phyloP scores from a whole-genome alignment of 2,113 vertebrate species.

The Ochotona princeps region DNA sequence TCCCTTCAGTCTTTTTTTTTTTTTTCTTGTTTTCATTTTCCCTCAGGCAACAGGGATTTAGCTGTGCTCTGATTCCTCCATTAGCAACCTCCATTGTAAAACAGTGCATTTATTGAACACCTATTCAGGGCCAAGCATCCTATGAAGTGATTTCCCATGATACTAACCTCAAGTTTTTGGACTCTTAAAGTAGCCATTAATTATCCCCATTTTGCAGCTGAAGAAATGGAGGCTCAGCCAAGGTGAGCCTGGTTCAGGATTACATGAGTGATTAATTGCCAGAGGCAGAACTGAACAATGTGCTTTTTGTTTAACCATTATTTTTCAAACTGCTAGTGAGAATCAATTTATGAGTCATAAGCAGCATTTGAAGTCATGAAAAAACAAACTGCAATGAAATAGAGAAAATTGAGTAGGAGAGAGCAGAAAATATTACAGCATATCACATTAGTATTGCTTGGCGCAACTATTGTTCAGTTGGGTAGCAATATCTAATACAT shows the following conservation, averaged over 20 bases:
- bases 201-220: slow-evolving; percentile 10
- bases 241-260: neutral
- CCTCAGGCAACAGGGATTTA: slow-evolving; percentile 52
- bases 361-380: slow-evolving; percentile 17
- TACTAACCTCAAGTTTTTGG: slow-evolving; percentile 6
- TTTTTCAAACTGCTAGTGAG: neutral
- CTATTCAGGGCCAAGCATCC: slow-evolving; percentile 59
- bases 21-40: slow-evolving; percentile 43
- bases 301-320: neutral
- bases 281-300: neutral
- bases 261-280: neutral
- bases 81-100: slow-evolving; percentile 64
- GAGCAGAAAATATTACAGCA: neutral
- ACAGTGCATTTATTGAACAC: slow-evolving; percentile 63
- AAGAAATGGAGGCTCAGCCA: slow-evolving; percentile 33
- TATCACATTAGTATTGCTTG: neutral
- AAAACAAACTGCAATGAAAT: neutral
- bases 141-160: neutral
- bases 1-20: neutral
- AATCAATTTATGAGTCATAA: neutral
- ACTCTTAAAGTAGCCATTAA: neutral
- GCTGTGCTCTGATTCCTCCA: slow-evolving; percentile 65
- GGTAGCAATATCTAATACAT: neutral
- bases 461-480: neutral
- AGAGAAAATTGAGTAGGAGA: neutral